phyloP scores from a whole-genome alignment of 2,888 invertebrate species.

The Luperina nickerlii region DNA sequence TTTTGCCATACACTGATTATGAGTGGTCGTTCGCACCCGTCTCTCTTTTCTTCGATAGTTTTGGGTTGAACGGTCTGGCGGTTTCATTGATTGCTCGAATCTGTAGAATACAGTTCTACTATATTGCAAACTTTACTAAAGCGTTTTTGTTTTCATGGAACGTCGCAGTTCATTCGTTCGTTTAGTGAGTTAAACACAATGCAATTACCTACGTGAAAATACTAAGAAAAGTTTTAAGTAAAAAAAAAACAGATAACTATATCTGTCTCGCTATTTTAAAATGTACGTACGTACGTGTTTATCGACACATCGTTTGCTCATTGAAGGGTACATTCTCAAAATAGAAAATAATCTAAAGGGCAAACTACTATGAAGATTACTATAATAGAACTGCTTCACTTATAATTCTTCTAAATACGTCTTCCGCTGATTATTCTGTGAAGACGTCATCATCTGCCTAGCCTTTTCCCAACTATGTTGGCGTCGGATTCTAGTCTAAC shows the following conservation, averaged over 20 bases:
- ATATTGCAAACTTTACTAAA: constrained; percentile 18
- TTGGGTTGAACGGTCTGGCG: constrained; percentile 10
- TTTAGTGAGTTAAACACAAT: constrained; percentile 35
- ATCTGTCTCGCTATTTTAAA: constrained; percentile 1
- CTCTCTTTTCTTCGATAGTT: constrained; percentile 30
- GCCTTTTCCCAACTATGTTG: too few species aligned
- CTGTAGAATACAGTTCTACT: constrained; percentile 14
- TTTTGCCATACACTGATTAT: constrained; percentile 65
- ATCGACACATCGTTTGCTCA: constrained; percentile 1
- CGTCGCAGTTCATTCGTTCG: constrained; percentile 23
- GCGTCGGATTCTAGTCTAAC: too few species aligned
- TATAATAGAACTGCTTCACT: not conserved
- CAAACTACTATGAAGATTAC: constrained; percentile 10
- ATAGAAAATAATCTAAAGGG: not conserved
- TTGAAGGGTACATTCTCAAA: not conserved
- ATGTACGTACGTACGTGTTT: constrained; percentile 3
- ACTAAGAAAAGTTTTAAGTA: constrained; percentile 4
- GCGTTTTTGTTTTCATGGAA: constrained; percentile 21
- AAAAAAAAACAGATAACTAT: not conserved
- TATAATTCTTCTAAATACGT: not conserved
- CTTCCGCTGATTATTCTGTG: not conserved
- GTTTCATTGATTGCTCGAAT: constrained; percentile 20
- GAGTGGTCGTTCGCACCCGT: constrained; percentile 37
- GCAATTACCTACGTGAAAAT: constrained; percentile 43
- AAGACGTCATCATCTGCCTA: not conserved